phyloP scores from a whole-genome alignment of 2,113 vertebrate species.

The Chroicocephalus ridibundus region DNA sequence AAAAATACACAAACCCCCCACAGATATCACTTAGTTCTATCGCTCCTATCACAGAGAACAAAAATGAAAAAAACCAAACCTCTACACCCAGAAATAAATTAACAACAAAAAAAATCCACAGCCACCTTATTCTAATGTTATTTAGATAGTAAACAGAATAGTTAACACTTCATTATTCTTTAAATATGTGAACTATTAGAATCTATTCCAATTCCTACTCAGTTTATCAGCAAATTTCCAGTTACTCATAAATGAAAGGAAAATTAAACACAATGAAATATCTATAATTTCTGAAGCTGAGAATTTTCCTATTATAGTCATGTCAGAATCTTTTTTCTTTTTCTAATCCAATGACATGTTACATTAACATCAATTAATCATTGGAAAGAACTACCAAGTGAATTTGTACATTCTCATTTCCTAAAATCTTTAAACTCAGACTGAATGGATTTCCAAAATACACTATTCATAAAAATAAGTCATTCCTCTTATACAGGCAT shows the following conservation, averaged over 20 bases:
- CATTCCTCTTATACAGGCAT: background rate
- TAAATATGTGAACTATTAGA: background rate
- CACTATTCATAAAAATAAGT: background rate
- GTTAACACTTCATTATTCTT: background rate
- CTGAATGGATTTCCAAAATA: background rate
- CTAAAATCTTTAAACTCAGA: background rate
- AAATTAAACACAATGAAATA: background rate
- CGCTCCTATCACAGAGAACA: background rate
- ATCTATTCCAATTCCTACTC: background rate
- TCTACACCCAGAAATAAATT: background rate
- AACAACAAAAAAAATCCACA: background rate
- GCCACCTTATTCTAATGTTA: background rate
- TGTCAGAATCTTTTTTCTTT: background rate
- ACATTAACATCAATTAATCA: slow-evolving; percentile 1
- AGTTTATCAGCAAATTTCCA: background rate
- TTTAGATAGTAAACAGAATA: background rate
- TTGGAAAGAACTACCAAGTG: background rate
- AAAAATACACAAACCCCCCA: rapidly evolving
- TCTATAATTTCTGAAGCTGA: background rate
- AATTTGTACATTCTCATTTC: background rate
- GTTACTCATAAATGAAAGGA: background rate
- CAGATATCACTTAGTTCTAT: background rate
- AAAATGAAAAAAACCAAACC: background rate
- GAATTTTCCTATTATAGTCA: background rate
- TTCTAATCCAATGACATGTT: background rate